Conservation (phyloP, 1,140 invertebrate genomes). For the Lepidurus couesii region DNA sequence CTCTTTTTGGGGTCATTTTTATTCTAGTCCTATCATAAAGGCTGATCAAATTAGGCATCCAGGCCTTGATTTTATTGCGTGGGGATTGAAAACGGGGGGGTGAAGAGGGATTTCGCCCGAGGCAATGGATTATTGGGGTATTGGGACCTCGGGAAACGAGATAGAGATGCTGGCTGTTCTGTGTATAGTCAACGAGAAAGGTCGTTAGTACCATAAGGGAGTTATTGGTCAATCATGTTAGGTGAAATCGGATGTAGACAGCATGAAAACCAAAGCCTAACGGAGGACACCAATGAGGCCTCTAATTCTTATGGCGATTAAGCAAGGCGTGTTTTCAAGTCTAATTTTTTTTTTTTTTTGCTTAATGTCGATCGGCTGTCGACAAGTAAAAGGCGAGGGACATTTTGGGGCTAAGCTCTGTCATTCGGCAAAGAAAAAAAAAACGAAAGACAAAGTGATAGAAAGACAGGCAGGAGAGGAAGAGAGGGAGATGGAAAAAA, state of each 20-base stretch:
- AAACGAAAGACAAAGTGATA: neutral
- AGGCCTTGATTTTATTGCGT: neutral
- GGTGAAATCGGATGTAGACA: neutral
- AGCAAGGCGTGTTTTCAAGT: neutral
- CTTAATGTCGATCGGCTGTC: neutral
- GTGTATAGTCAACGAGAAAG: neutral
- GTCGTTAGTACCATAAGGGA: neutral
- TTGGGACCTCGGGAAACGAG: neutral
- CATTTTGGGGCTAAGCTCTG: neutral
- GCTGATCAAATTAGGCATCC: neutral
- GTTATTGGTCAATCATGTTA: neutral
- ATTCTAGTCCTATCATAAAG: neutral
- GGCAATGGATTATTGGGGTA: neutral
- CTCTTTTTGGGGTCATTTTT: neutral
- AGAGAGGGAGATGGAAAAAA: neutral
- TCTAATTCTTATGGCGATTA: no score
- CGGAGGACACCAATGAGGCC: neutral
- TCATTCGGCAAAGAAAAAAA: neutral
- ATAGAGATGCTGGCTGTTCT: neutral
- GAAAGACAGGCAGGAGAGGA: neutral
- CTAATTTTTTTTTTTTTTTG: no score
- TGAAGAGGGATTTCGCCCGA: neutral
- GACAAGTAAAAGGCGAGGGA: neutral
- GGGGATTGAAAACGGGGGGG: neutral
- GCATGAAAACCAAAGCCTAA: neutral